These are phyloP conservation scores for Gallirallus australis DNA, from an alignment of 2,797 vertebrate species.

Conservation along the genomic window DNA sequence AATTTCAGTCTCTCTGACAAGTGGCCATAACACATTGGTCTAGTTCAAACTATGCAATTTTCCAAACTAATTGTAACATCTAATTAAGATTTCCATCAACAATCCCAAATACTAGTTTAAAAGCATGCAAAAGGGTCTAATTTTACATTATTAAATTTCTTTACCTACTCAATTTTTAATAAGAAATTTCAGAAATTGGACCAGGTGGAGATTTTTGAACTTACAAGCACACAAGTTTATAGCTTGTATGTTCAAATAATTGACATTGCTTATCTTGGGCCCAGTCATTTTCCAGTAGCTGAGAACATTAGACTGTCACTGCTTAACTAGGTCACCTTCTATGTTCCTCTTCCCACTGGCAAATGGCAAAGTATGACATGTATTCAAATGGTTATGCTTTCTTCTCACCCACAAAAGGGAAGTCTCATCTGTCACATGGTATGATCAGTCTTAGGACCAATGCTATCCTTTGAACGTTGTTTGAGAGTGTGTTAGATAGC, in stretches of 20 bases:
- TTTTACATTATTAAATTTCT: neutral
- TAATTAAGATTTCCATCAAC: neutral
- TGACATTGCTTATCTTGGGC: neutral
- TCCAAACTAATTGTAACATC: neutral
- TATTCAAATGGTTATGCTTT: neutral
- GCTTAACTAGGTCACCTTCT: neutral
- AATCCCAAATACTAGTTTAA: neutral
- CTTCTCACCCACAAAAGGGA: neutral
- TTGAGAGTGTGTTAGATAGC: neutral
- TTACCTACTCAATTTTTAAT: neutral
- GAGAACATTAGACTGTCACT: neutral
- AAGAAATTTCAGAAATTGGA: neutral
- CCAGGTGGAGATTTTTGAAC: neutral
- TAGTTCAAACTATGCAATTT: neutral
- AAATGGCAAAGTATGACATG: neutral
- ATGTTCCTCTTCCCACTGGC: neutral
- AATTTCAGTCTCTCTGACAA: neutral
- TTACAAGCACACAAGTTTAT: no score
- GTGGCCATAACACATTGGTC: neutral
- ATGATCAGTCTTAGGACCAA: neutral
- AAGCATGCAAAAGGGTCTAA: neutral
- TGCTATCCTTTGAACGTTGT: neutral
- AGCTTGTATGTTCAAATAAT: neutral
- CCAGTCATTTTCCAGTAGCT: neutral
- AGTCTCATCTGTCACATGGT: neutral